Percentiles rank a stretch among this genome's conserved stretches.
These are phyloP conservation scores for Gibbula magus DNA, from an alignment of 2,888 invertebrate genomes.

Conservation along the genomic window DNA sequence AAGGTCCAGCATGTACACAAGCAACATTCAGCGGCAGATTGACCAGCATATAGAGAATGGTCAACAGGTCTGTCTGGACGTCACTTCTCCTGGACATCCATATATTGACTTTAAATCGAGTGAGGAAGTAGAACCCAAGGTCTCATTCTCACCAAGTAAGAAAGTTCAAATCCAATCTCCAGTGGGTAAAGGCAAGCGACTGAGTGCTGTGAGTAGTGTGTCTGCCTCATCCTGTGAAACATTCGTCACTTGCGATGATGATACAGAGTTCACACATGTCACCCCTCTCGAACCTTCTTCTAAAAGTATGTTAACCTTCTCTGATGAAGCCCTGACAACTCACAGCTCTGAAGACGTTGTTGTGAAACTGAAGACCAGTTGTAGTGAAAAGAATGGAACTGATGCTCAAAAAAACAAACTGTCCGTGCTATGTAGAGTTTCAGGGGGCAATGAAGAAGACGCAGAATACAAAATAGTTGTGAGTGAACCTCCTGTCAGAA, in stretches of 20 bases:
- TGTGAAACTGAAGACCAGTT: background rate
- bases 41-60: constrained; percentile 43
- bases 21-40: constrained; percentile 36
- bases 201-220: background rate
- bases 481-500: background rate
- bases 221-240: constrained; percentile 44
- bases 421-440: background rate
- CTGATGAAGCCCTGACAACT: background rate
- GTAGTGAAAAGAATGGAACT: background rate
- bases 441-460: background rate
- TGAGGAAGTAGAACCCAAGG: background rate
- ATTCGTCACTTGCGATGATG: constrained; percentile 51
- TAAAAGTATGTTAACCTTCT: background rate
- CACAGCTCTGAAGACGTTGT: background rate
- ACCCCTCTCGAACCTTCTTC: background rate
- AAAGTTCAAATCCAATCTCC: background rate
- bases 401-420: background rate
- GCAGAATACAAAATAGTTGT: background rate
- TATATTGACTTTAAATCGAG: constrained; percentile 20
- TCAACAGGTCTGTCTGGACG: constrained; percentile 51
- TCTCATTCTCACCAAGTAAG: constrained; percentile 17
- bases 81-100: constrained; percentile 60
- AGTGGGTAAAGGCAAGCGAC: background rate
- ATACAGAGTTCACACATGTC: constrained; percentile 19
- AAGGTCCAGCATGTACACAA: background rate